Evolutionary conservation across 2,888 invertebrate genomes (phyloP).

Genomic region (Syrphus vitripennis): DNA sequence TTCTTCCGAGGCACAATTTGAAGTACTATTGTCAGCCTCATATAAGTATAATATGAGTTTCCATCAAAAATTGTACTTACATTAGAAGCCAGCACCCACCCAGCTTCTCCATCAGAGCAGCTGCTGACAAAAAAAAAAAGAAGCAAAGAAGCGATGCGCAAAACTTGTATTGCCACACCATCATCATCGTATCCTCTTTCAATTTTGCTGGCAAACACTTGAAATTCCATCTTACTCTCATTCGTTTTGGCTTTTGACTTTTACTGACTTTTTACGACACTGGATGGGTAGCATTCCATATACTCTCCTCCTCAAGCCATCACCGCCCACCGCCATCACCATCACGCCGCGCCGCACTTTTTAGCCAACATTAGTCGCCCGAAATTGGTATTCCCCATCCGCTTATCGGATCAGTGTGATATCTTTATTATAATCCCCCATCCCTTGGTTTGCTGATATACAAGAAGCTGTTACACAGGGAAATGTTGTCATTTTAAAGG

Average conservation of each 20-base stretch:
- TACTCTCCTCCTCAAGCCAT: background rate
- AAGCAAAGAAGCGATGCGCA: background rate
- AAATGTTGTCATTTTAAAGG: conserved; percentile 58
- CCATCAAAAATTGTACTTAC: background rate
- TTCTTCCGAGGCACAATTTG: conserved; percentile 8
- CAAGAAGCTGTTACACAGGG: conserved; percentile 25
- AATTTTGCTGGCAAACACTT: background rate
- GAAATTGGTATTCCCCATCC: conserved; percentile 47
- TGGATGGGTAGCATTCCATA: background rate
- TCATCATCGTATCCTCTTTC: background rate
- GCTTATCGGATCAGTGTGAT: conserved; percentile 58
- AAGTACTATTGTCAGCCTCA: background rate
- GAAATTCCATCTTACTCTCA: conserved; percentile 34
- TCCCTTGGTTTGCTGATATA: background rate
- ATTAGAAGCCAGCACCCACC: background rate
- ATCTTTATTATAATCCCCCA: conserved; percentile 31
- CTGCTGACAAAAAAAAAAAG: background rate
- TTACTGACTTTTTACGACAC: conserved; percentile 33
- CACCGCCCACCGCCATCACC: background rate
- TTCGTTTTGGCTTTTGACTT: conserved; percentile 54
- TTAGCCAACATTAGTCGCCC: conserved; percentile 25
- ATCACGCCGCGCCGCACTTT: background rate
- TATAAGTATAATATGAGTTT: background rate
- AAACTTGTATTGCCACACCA: background rate
- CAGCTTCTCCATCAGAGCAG: too few relatives aligned